Conservation (phyloP, 2,797 vertebrate genomes). For the Intellagama lesueurii region DNA sequence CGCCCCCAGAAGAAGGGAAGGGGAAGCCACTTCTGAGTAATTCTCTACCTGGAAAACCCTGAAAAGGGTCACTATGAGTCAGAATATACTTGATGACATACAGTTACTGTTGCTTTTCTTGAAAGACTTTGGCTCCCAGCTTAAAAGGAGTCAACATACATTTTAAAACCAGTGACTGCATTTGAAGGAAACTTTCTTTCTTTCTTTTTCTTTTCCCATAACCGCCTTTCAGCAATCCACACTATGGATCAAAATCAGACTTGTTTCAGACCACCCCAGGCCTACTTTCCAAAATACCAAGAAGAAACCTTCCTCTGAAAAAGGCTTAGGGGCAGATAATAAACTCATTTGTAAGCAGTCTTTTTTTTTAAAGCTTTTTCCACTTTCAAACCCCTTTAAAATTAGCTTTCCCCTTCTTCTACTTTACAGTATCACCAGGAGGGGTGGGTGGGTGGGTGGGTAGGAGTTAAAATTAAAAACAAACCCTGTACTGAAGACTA, state of each 20-base stretch:
- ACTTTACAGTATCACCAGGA: background rate
- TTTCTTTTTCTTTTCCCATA: slow-evolving; percentile 13
- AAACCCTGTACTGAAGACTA: slow-evolving; percentile 68
- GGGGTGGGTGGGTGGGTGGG: slow-evolving; percentile 40
- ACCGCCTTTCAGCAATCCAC: slow-evolving; percentile 33
- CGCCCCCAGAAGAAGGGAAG: too few relatives aligned
- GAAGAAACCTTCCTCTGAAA: slow-evolving; percentile 28
- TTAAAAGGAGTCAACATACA: background rate
- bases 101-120: too few relatives aligned
- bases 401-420: slow-evolving; percentile 40
- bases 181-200: background rate
- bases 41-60: too few relatives aligned
- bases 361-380: background rate
- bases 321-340: slow-evolving; percentile 27
- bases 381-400: slow-evolving; percentile 51
- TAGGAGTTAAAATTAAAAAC: slow-evolving; percentile 67
- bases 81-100: too few relatives aligned
- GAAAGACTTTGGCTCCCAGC: background rate
- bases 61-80: too few relatives aligned
- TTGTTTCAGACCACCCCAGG: background rate
- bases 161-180: background rate
- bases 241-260: slow-evolving; percentile 3
- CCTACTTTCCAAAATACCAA: slow-evolving; percentile 7
- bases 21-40: too few relatives aligned
- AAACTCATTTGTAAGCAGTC: background rate